Base-by-base conservation (phyloP, 2,113 vertebrate species). In the Chlorodrepanis virens region DNA sequence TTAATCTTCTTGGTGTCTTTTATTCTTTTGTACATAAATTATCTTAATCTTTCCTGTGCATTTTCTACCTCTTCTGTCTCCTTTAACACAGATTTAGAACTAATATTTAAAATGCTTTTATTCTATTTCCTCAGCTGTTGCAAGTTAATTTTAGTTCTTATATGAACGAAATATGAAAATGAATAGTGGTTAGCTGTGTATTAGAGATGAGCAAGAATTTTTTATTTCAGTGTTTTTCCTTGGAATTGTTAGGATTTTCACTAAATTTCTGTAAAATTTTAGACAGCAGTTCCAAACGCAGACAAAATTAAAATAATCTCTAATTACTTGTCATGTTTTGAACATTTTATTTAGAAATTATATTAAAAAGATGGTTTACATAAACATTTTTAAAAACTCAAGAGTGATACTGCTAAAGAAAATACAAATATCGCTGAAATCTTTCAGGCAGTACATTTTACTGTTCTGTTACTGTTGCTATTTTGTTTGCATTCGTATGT, bases 1-100 rank as follows among this genome's bases (percentile, higher is more conserved):
- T 95, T 97, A 94, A 97, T 97, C 69, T 94, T 65, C 86, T 96
- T 50, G 65, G 21, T 93, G 83, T 95, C 57, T 68, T 71, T 94
- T 85, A 92, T 45, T 96, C 37, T 82, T 92, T 96, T 94, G 47
- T 64, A 57, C 77, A 69, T 64, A 81, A 90, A 94, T 81, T 93
- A 84, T 76, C 60, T 89, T 89, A 39, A 57, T 49, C 47, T 84
- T 92, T 95, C 86, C 64, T 50, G 33, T 2, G 8, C 37, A 77
- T 95, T 63, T 95, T 95, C 74, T 76, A 16, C 74, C n/a, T 67
- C 56, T 59, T 88, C 11, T 75, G 16, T 50, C 85, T 93, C 39
- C 72, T 68, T 54, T 71, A 93, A 88, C 40, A 80, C 9, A 90
- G 9, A 93, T 93, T 95, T 94, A 88, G 83, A 92, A 65, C 1